A percentile compares a stretch with the other conserved stretches of the same genome.
phyloP scores from a whole-genome alignment of 2,888 invertebrate species.

The Dysmachus trigonus region DNA sequence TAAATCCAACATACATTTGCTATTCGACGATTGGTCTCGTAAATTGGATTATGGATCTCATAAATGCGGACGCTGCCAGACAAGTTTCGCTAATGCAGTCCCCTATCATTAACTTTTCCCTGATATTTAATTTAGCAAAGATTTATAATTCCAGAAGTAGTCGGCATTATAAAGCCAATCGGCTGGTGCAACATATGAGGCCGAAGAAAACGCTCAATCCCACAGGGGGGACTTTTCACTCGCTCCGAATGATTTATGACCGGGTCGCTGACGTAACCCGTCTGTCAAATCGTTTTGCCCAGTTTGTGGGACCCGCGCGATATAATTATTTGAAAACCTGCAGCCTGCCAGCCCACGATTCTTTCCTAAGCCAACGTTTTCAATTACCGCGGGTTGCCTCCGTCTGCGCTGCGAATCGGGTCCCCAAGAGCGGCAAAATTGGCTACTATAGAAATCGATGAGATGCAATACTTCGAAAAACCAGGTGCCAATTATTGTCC shows the following conservation, averaged over 20 bases:
- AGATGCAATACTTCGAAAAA: neutral
- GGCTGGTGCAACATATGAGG: neutral
- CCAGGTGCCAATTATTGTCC: neutral
- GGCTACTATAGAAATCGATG: neutral
- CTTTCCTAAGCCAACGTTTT: neutral
- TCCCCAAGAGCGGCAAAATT: neutral
- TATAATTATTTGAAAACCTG: conserved; percentile 7
- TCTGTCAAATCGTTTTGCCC: conserved; percentile 3
- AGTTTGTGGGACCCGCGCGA: neutral
- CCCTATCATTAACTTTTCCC: conserved; percentile 17
- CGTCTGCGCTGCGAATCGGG: neutral
- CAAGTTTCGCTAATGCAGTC: neutral
- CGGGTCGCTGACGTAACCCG: neutral
- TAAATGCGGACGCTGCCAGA: neutral
- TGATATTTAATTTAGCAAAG: conserved; percentile 13
- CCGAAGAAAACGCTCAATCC: neutral
- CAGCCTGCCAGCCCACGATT: neutral
- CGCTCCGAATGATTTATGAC: neutral
- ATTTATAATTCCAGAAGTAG: conserved; percentile 32
- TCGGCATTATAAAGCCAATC: neutral
- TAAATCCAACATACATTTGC: neutral
- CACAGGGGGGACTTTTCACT: neutral
- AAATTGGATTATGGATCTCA: neutral
- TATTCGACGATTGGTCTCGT: neutral
- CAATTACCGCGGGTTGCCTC: neutral